These are phyloP conservation scores for Melitaea athalia DNA, from an alignment of 2,888 invertebrate genomes.

Conservation along the genomic window DNA sequence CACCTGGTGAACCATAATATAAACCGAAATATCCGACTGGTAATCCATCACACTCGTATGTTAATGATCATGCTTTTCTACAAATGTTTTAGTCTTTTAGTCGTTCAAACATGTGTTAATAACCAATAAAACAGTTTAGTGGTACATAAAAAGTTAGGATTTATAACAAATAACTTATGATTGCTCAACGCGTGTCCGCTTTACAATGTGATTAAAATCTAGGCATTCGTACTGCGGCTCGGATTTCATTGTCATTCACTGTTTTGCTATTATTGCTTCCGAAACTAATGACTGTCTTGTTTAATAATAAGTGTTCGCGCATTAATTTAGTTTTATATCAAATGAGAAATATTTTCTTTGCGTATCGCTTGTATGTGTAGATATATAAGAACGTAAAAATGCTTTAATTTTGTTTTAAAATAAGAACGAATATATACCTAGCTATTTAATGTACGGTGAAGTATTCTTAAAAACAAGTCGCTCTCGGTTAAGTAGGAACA, in stretches of 20 bases:
- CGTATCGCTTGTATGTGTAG: no score
- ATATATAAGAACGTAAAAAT: background rate
- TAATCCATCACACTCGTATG: constrained; percentile 61
- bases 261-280: constrained; percentile 44
- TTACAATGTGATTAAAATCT: constrained; percentile 54
- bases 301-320: constrained; percentile 31
- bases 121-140: constrained; percentile 80
- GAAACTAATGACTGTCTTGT: constrained; percentile 29
- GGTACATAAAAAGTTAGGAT: constrained; percentile 81
- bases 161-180: constrained; percentile 77
- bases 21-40: constrained; percentile 46
- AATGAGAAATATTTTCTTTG: constrained; percentile 12
- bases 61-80: constrained; percentile 76
- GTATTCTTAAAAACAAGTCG: constrained; percentile 34
- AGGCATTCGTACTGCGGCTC: constrained; percentile 44
- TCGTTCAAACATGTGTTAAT: constrained; percentile 79
- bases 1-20: constrained; percentile 50
- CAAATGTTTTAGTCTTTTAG: constrained; percentile 76
- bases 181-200: constrained; percentile 62
- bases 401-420: constrained; percentile 14
- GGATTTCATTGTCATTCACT: constrained; percentile 55
- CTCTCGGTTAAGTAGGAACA: constrained; percentile 43
- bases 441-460: constrained; percentile 22
- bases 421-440: constrained; percentile 4
- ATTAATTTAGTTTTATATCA: constrained; percentile 29